Base-by-base conservation (phyloP, 2,797 vertebrate species). In the Brotula barbata region DNA sequence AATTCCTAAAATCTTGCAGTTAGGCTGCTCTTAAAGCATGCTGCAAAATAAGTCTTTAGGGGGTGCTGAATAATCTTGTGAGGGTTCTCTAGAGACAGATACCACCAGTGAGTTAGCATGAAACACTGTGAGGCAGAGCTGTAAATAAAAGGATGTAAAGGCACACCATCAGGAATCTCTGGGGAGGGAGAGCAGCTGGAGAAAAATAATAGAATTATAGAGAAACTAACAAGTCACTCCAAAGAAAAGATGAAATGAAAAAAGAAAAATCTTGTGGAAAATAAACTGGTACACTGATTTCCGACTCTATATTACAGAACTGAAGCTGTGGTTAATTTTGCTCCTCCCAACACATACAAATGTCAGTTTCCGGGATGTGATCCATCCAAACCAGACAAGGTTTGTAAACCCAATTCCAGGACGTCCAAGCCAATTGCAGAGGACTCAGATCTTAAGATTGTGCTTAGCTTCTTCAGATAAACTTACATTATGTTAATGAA, bases 71-170 rank as follows among this genome's bases (percentile, higher is more conserved):
- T 63, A 56, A 61, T 78, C 52, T 70, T 71, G 42, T 68, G 71
- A 87, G 82, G 71, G 58, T 72, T 85, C 82, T 89, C 83, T 58
- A 67, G 84, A 88, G 87, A 85, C 83, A 66, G 60, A 78, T 68
- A 60, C 45, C 58, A 77, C 50, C 61, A 36, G 64, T 68, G 64
- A 58, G 71, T 63, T 72, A 51, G 73, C 73, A 48, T 77, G 64
- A 85, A 77, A 71, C 68, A 59, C 46, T 61, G 73, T 74, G 71
- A 84, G 31, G 69, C 74, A 68, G 65, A 83, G 82, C 63, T 84
- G 81, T 74, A 80, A 78, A 77, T 82, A 73, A 77, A 84, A 85
- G 71, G 48, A 70, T 69, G 68, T 75, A 63, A 83, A 82, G 62
- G 73, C 62, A 40, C 47, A 67, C 60, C 79, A 86, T 87, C 64